Evolutionary conservation across 2,888 invertebrate genomes (phyloP), one percentile per base, ranked within the genome.

Genomic region (Baccha elongata): DNA sequence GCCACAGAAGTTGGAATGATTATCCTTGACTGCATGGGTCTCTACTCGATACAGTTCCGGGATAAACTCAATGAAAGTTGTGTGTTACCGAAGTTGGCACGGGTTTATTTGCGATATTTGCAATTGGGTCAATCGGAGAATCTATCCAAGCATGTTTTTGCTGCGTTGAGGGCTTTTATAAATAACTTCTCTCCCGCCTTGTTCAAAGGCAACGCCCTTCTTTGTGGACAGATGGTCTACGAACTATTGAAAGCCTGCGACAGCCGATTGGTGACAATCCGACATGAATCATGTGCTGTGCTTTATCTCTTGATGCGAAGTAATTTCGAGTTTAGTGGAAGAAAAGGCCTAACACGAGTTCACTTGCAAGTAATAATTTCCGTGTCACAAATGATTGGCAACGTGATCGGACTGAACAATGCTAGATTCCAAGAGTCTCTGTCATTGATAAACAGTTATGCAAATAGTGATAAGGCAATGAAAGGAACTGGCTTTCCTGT

Each of bases 361-460:
- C 98, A 98, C 88, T 91, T 97, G 53, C 97, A 98, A 93, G 97
- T 98, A 32, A 98, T 98, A 84, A 98, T 99, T 87, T 97, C 98
- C 0, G 97, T 99, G 11, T 98, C 98, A 0, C 96, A 98, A 90
- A 94, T 99, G 91, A 93, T 98, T 84, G 98, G 98, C 74, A 96
- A 95, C 87, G 95, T 97, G 4, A 95, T 96, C n/a, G 96, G 96
- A 2, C 91, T 97, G 85, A 98, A 98, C 91, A 98, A 97, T 91
- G 95, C 96, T n/a, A 93, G 97, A 48, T 98, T 99, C 90, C 97
- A 98, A 92, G 97, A 98, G 90, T 97, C 97, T 85, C 91, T 99
- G 3, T 96, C 97, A 3, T 93, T 97, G 53, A 97, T 98, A 88
- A 98, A 98, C 89, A 97, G 96, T 88, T 98, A 97, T 88, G 98